A percentile compares a stretch with the other conserved stretches of the same genome.
phyloP scores from a whole-genome alignment of 2,888 invertebrate genomes.

The Polietes domitor region DNA sequence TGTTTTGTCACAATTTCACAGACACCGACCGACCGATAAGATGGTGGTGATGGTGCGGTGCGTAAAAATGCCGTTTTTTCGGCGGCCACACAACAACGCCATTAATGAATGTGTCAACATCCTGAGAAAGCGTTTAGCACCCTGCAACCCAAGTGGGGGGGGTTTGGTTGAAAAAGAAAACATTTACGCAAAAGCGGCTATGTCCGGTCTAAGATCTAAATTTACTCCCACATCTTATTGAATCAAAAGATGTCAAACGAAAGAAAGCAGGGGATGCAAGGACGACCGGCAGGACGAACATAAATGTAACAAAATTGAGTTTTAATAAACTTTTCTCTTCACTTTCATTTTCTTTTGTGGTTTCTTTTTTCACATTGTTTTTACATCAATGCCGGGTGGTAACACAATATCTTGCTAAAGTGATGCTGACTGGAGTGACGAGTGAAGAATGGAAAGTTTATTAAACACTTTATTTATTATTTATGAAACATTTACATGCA shows the following conservation, averaged over 20 bases:
- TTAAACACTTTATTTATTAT: conserved; percentile 5
- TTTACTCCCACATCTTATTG: background rate
- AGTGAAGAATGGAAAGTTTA: background rate
- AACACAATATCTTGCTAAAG: background rate
- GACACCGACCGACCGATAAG: background rate
- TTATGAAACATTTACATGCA: background rate
- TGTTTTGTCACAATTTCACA: conserved; percentile 14
- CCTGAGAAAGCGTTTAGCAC: conserved; percentile 28
- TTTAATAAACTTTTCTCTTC: conserved; percentile 1
- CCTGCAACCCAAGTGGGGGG: too few relatives aligned
- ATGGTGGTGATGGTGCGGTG: background rate
- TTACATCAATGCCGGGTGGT: background rate
- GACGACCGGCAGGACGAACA: background rate
- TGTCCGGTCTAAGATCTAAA: background rate
- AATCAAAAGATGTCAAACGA: background rate
- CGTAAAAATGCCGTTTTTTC: background rate
- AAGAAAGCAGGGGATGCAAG: too few relatives aligned
- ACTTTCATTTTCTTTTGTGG: background rate
- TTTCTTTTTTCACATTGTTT: background rate
- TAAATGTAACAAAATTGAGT: background rate
- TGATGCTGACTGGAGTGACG: background rate
- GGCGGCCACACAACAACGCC: background rate
- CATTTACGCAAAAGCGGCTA: background rate
- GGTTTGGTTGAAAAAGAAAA: too few relatives aligned
- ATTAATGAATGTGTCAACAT: conserved; percentile 47